Conservation (phyloP, 1,140 invertebrate genomes). For the Dysdera silvatica region DNA sequence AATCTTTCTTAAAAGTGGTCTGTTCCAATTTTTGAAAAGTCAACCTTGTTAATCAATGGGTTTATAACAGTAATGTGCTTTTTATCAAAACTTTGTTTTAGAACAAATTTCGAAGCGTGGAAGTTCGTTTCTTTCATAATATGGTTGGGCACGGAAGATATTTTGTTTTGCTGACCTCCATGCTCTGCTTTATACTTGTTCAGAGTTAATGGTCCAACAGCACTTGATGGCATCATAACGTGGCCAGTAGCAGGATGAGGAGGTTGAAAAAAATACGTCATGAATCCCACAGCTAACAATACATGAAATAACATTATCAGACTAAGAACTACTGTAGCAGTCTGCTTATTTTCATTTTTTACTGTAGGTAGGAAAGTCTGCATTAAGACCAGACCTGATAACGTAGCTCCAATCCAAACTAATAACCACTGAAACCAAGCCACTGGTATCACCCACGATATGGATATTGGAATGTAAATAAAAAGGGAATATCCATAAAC, state of each 20-base stretch:
- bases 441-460: slow-evolving; percentile 75
- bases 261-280: slow-evolving; percentile 43
- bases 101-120: too few species aligned
- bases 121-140: too few species aligned
- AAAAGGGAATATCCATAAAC: slow-evolving; percentile 91
- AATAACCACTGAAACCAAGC: slow-evolving; percentile 77
- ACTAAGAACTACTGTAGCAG: slow-evolving; percentile 56
- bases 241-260: background rate
- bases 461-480: slow-evolving; percentile 88
- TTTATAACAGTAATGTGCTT: too few species aligned
- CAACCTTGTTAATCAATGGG: too few species aligned
- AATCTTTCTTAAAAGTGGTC: too few species aligned
- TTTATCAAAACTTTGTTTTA: too few species aligned
- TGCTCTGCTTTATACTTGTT: too few species aligned
- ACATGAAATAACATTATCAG: slow-evolving; percentile 67
- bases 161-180: too few species aligned
- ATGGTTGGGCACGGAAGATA: too few species aligned
- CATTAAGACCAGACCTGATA: slow-evolving; percentile 78
- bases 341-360: slow-evolving; percentile 47
- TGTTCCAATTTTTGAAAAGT: too few species aligned
- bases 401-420: slow-evolving; percentile 63
- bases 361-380: slow-evolving; percentile 71
- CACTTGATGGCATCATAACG: too few species aligned
- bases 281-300: slow-evolving; percentile 71
- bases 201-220: too few species aligned